Conservation (phyloP, 1,140 invertebrate species). For the Papilio polyxenes region DNA sequence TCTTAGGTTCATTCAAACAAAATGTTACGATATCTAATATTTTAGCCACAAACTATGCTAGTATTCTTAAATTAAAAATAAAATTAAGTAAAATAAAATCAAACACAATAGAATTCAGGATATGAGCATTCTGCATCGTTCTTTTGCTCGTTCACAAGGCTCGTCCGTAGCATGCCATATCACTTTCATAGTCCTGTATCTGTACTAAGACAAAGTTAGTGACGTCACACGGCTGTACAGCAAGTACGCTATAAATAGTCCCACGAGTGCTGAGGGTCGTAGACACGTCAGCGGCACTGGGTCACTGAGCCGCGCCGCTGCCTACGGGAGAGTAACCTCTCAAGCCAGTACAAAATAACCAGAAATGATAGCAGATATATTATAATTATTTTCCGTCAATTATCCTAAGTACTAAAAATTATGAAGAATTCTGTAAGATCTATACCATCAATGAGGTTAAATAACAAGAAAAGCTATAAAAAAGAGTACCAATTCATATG, state of each 20-base stretch:
- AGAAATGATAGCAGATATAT: background rate
- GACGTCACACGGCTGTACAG: conserved; percentile 29
- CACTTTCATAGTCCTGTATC: background rate
- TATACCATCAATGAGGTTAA: too few relatives aligned
- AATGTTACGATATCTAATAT: background rate
- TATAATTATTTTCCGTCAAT: too few relatives aligned
- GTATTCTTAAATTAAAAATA: too few relatives aligned
- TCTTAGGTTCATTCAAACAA: conserved; percentile 35
- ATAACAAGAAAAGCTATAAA: too few relatives aligned
- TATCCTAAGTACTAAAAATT: too few relatives aligned
- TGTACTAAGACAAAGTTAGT: conserved; percentile 7
- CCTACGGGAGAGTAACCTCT: conserved; percentile 62
- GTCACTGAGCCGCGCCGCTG: conserved; percentile 64
- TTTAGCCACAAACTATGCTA: too few relatives aligned
- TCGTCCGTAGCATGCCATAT: conserved; percentile 23
- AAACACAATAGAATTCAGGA: too few relatives aligned
- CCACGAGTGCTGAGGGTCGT: conserved; percentile 28
- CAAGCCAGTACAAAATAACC: background rate
- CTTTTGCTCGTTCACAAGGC: background rate
- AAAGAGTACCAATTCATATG: too few relatives aligned
- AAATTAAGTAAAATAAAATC: too few relatives aligned
- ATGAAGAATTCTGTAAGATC: too few relatives aligned
- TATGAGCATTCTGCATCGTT: background rate
- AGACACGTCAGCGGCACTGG: conserved; percentile 41
- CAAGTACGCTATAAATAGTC: conserved; percentile 37